Evolutionary conservation across 2,888 invertebrate genomes (phyloP).

Genomic region (Melinaea menophilus): DNA sequence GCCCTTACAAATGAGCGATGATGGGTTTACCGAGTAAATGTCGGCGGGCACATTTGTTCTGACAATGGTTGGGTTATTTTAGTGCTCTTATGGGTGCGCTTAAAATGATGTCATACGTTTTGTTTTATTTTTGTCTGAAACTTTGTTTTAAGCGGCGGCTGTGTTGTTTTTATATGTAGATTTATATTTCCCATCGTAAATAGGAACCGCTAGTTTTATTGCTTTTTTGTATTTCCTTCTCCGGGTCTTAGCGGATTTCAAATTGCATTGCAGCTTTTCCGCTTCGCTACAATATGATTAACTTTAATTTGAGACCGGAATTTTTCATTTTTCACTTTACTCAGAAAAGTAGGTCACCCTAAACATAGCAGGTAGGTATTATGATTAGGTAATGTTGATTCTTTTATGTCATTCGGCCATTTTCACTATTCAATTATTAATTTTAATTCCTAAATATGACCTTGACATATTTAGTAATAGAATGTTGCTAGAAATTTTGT

Average conservation of each 20-base stretch:
- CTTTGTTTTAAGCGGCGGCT: background rate
- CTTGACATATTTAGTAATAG: too few relatives aligned
- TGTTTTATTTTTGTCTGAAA: background rate
- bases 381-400: slow-evolving; percentile 16
- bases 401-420: background rate
- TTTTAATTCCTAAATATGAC: too few relatives aligned
- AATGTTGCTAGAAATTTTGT: too few relatives aligned
- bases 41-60: slow-evolving; percentile 7
- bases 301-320: slow-evolving; percentile 2
- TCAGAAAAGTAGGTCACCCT: slow-evolving; percentile 1
- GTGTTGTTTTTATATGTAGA: too few relatives aligned
- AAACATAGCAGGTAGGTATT: slow-evolving; percentile 23
- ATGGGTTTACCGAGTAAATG: slow-evolving; percentile 14
- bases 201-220: background rate
- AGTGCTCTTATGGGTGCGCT: slow-evolving; percentile 9
- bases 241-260: background rate
- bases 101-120: background rate
- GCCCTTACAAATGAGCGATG: slow-evolving; percentile 8
- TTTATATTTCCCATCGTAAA: too few relatives aligned
- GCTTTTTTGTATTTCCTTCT: background rate
- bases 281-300: slow-evolving; percentile 4
- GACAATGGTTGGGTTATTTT: slow-evolving; percentile 5
- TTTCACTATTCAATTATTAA: background rate
- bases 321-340: slow-evolving; percentile 6
- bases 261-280: slow-evolving; percentile 9